Percentiles rank a stretch among this genome's conserved stretches.
Evolutionary conservation across 2,113 vertebrate genomes (phyloP).

Genomic region (Lepidothrix coronata): DNA sequence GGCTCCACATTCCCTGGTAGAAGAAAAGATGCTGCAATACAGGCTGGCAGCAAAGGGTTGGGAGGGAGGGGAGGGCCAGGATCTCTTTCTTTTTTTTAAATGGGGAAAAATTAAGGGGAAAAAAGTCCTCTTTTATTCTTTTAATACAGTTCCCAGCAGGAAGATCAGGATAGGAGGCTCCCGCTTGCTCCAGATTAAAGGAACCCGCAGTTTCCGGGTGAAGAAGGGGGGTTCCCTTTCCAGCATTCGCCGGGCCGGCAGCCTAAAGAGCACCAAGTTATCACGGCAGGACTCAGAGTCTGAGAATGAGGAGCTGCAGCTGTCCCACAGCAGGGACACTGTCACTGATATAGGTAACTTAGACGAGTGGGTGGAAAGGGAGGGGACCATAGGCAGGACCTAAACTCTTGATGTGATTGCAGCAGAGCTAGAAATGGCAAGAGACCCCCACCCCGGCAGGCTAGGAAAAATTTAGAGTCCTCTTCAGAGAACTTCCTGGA

Average conservation of each 20-base stretch:
- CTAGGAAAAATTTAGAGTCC: background rate
- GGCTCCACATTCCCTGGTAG: conserved; percentile 27
- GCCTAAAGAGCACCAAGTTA: conserved; percentile 98
- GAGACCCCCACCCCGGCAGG: background rate
- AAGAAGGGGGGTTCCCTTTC: conserved; percentile 98
- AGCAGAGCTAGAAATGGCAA: conserved; percentile 23
- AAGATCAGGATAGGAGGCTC: conserved; percentile 97
- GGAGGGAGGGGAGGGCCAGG: conserved; percentile 55
- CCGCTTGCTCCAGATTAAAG: conserved; percentile 98
- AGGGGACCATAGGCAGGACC: conserved; percentile 70
- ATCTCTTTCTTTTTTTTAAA: conserved; percentile 59
- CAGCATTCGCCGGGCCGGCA: conserved; percentile 94
- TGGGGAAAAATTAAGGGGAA: conserved; percentile 74
- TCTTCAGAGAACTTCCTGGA: background rate
- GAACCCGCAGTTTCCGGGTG: conserved; percentile 95
- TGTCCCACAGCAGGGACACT: conserved; percentile 98
- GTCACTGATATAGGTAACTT: conserved; percentile 96
- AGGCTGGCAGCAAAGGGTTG: conserved; percentile 15
- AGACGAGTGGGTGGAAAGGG: conserved; percentile 76
- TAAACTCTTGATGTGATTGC: conserved; percentile 6
- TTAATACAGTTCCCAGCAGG: conserved; percentile 88
- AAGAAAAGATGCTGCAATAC: background rate
- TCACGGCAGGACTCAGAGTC: conserved; percentile 98
- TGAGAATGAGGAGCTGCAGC: conserved; percentile 94
- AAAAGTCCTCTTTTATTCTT: conserved; percentile 86